Base-by-base conservation (phyloP, 2,797 vertebrate genomes). In the Ispidina picta region DNA sequence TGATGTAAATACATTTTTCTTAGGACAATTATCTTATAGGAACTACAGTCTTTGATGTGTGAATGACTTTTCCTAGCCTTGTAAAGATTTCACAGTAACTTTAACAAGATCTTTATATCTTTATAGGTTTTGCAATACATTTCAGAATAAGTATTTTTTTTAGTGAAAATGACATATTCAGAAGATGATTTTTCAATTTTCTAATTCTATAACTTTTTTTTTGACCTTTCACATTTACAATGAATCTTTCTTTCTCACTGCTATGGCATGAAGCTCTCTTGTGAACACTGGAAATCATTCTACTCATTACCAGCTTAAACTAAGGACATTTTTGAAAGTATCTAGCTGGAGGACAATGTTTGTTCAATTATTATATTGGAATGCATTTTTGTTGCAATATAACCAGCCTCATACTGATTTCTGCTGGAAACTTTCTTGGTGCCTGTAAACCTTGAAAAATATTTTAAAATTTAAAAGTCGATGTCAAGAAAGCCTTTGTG, bases 71-170 rank as follows among this genome's bases (percentile, higher is more conserved):
- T 86, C 62, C 23, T 49, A 29, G 26, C 52, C 88, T 92, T 86
- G 13, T 62, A 90, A 94, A 92, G 23, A 95, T 72, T 97, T 95
- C 43, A 63, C 29, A 85, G 28, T 82, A 33, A 91, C 90, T 95
- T 95, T 63, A 68, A 78, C 14, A 68, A 62, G 77, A 68, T 8
- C 22, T 83, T 95, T 81, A 62, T 74, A 69, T 48, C 19, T 69
- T 81, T 60, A 59, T 29, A 72, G 41, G 89, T 86, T 96, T 91
- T 64, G 11, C 37, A 88, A 55, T 77, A 33, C 8, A 31, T 66
- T 89, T 80, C 49, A 15, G 54, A 68, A 66, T 69, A 70, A 86
- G 60, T 63, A 70, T 94, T 86, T 37, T 94, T 74, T 94, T 74
- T 5, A 88, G 6, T 94, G 95, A 80, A 93, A 69, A 35, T n/a